phyloP scores from a whole-genome alignment of 2,797 vertebrate species.

The Cercopithecus mitis region DNA sequence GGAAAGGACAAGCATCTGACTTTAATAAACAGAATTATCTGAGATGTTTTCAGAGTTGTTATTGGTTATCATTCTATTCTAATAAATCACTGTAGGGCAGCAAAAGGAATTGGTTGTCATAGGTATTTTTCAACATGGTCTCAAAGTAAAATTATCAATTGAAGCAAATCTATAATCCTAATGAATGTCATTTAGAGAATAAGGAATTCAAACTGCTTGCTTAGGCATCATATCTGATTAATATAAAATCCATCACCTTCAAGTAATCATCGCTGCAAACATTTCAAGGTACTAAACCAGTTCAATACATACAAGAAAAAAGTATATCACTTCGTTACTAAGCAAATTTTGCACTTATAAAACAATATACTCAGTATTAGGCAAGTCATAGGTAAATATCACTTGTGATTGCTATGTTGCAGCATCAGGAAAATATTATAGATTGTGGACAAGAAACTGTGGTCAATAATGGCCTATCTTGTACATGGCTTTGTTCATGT shows the following conservation, averaged over 20 bases:
- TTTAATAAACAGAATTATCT: background rate
- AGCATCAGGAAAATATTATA: background rate
- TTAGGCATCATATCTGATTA: background rate
- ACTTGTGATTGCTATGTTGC: background rate
- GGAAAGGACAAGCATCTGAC: accelerated
- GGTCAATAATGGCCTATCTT: background rate
- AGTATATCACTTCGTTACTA: background rate
- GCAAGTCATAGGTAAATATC: background rate
- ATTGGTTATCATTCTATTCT: background rate
- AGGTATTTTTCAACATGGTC: conserved; percentile 27
- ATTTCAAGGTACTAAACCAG: background rate
- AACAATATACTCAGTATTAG: background rate
- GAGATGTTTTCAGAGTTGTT: background rate
- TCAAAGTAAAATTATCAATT: conserved; percentile 30
- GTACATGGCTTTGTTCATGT: background rate
- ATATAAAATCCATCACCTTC: background rate
- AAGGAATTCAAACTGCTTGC: background rate
- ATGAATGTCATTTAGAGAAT: conserved; percentile 36
- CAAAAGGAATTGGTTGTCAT: background rate
- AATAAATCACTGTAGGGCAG: background rate
- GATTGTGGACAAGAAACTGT: background rate
- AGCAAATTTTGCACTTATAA: background rate
- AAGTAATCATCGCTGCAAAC: background rate
- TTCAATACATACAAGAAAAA: background rate
- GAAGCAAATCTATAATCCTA: background rate